Conservation (phyloP, 2,888 invertebrate genomes). For the Therioaphis trifolii region DNA sequence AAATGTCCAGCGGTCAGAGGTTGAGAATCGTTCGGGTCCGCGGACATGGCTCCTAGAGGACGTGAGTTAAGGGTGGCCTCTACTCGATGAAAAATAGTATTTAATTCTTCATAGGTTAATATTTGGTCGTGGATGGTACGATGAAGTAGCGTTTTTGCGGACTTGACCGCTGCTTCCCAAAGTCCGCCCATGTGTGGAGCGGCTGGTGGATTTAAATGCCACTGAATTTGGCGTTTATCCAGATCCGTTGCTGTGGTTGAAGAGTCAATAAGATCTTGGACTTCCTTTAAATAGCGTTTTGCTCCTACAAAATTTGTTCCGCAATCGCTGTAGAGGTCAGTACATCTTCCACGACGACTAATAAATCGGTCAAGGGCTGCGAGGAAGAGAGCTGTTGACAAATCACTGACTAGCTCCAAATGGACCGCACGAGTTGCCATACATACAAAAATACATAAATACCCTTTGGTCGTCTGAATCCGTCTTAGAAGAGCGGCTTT, state of each 20-base stretch:
- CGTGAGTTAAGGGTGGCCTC: conserved; percentile 32
- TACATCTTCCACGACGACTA: not conserved
- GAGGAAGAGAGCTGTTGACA: not conserved
- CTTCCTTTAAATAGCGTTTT: not conserved
- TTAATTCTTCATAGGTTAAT: conserved; percentile 28
- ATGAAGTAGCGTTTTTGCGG: not conserved
- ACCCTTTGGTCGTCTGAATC: not conserved
- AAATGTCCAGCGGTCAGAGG: no score
- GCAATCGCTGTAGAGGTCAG: not conserved
- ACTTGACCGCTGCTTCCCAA: conserved; percentile 47
- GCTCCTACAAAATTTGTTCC: conserved; percentile 1
- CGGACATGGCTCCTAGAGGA: not conserved
- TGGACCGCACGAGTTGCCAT: not conserved
- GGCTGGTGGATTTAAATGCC: conserved; percentile 27
- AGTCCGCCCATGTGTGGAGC: conserved; percentile 26
- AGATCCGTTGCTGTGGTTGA: rapidly evolving
- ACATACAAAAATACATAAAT: conserved; percentile 10
- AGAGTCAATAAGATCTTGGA: not conserved
- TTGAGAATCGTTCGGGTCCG: not conserved
- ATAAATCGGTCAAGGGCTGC: not conserved
- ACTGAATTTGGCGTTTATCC: not conserved
- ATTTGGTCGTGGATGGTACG: not conserved
- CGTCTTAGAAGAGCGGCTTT: not conserved
- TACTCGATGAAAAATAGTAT: not conserved
- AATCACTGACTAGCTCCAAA: not conserved